Evolutionary conservation across 2,113 vertebrate species (phyloP).

Genomic region (Lasiurus borealis): DNA sequence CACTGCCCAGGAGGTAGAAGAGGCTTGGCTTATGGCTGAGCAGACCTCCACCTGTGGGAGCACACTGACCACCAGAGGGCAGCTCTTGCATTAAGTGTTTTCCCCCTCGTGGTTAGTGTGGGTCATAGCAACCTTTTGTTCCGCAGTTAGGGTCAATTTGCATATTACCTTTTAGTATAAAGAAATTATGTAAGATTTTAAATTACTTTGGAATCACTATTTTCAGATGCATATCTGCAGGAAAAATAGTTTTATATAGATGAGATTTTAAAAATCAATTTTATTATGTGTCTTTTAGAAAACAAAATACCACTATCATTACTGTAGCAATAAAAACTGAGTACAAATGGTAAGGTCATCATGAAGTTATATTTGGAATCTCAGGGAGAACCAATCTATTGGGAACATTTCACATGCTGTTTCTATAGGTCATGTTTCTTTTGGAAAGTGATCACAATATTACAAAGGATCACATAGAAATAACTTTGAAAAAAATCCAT

Average conservation of each 20-base stretch:
- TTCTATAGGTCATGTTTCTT: not conserved
- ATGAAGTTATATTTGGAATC: not conserved
- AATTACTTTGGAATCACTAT: not conserved
- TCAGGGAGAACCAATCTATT: not conserved
- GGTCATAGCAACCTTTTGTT: too few species aligned
- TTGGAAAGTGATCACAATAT: not conserved
- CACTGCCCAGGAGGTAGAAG: too few species aligned
- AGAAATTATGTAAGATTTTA: not conserved
- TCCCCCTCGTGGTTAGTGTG: too few species aligned
- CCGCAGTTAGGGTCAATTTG: too few species aligned
- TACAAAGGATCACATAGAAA: not conserved
- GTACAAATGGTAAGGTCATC: not conserved
- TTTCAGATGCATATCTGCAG: not conserved
- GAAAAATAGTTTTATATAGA: not conserved
- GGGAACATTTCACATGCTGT: not conserved
- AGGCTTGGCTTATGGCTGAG: too few species aligned
- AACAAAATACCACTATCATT: not conserved
- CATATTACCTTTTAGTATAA: too few species aligned
- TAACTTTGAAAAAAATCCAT: not conserved
- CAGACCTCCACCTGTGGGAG: too few species aligned
- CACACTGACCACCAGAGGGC: too few species aligned
- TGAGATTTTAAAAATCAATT: not conserved
- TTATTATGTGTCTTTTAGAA: not conserved
- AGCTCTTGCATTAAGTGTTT: too few species aligned
- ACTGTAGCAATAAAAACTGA: not conserved